Conservation (phyloP, 1,140 invertebrate genomes). For the Physella acuta region DNA sequence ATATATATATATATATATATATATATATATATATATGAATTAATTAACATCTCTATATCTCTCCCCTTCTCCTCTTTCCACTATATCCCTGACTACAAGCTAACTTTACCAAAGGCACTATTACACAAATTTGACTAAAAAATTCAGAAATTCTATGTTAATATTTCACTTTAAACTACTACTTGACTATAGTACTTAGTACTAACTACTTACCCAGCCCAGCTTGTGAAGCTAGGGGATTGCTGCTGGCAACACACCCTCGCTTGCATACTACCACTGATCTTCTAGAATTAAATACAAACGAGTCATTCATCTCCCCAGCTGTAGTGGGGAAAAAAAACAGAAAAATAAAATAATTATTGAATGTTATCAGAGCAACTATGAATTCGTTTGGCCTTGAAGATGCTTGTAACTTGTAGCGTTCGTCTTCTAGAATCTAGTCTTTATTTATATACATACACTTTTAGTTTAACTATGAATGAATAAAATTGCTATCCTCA, state of each 20-base stretch:
- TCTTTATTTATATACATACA: no score
- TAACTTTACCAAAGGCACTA: background rate
- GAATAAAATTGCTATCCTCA: no score
- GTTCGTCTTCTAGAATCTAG: no score
- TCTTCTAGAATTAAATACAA: conserved; percentile 33
- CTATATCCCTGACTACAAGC: no score
- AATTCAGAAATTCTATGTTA: background rate
- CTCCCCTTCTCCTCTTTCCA: no score
- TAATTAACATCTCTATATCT: background rate
- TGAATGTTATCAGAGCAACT: no score
- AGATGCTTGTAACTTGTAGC: no score
- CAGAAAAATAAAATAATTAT: no score
- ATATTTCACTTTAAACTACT: background rate
- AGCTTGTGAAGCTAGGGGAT: conserved; percentile 45
- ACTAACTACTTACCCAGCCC: conserved; percentile 40
- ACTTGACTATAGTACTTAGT: background rate
- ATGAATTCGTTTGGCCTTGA: no score
- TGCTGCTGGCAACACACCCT: conserved; percentile 46
- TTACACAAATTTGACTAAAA: background rate
- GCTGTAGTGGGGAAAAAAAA: no score
- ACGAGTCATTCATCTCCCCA: background rate
- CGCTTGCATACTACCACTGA: conserved; percentile 41
- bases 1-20: background rate
- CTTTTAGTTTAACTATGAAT: no score
- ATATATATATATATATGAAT: background rate